These are phyloP conservation scores for Atrichornis clamosus DNA, from an alignment of 2,113 vertebrate species.

Conservation along the genomic window DNA sequence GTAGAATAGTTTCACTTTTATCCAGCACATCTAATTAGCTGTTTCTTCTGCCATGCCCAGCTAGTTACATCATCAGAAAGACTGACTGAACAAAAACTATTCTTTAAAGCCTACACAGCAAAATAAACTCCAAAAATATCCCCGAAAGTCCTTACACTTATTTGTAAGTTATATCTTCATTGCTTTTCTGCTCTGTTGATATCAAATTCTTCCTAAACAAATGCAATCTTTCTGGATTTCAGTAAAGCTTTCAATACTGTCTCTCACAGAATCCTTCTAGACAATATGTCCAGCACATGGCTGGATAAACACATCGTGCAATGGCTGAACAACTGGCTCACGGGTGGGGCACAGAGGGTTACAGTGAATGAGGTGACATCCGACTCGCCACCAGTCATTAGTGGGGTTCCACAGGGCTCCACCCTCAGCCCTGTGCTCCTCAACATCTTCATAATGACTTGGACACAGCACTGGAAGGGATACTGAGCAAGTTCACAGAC, in stretches of 20 bases:
- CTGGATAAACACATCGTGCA: no score
- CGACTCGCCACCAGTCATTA: rapidly evolving
- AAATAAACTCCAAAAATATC: neutral
- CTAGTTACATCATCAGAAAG: neutral
- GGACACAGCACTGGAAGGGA: neutral
- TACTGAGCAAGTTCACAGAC: neutral
- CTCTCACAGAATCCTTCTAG: neutral
- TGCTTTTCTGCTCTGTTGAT: neutral
- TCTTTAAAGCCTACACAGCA: neutral
- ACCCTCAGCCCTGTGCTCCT: neutral
- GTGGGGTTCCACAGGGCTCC: neutral
- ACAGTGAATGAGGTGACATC: neutral
- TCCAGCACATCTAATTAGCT: neutral
- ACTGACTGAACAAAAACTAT: neutral
- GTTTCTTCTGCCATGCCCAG: neutral
- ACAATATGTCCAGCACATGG: neutral
- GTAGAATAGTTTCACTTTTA: neutral
- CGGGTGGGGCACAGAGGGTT: rapidly evolving
- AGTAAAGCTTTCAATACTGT: neutral
- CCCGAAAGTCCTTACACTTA: neutral
- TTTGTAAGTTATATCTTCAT: neutral
- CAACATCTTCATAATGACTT: neutral
- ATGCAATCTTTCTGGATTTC: neutral
- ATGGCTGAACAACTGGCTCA: neutral
- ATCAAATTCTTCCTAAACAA: neutral